Conservation (phyloP, 2,888 invertebrate species). For the Sesia bembeciformis region DNA sequence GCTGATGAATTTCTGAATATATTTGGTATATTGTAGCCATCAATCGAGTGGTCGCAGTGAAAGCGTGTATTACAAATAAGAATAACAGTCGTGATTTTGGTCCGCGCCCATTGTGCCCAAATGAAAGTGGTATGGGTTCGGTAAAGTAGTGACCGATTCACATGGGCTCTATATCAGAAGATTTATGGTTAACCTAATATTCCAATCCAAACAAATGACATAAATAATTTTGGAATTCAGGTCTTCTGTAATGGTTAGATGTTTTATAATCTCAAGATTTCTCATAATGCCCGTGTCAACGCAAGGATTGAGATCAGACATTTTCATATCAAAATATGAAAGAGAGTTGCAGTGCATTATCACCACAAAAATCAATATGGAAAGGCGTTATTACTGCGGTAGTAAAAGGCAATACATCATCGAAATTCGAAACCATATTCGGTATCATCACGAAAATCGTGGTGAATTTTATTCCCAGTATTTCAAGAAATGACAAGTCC, state of each 20-base stretch:
- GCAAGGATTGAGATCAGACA: too few relatives aligned
- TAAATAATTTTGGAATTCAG: too few relatives aligned
- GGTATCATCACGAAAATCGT: background rate
- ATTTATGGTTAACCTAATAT: too few relatives aligned
- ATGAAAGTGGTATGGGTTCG: conserved; percentile 32
- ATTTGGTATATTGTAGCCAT: conserved; percentile 22
- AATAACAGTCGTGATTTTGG: conserved; percentile 23
- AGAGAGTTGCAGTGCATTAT: conserved; percentile 2
- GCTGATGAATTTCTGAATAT: conserved; percentile 9
- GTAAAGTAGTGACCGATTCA: background rate
- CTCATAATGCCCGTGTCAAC: too few relatives aligned
- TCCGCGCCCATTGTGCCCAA: conserved; percentile 27
- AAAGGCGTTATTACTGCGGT: background rate
- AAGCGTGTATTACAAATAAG: conserved; percentile 47
- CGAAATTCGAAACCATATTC: background rate
- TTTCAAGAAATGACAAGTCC: background rate
- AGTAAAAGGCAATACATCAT: background rate
- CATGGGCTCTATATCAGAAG: conserved; percentile 7
- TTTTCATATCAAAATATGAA: too few relatives aligned
- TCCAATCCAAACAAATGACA: too few relatives aligned
- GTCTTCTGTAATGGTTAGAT: too few relatives aligned
- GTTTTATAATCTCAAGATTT: too few relatives aligned
- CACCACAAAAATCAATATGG: conserved; percentile 2
- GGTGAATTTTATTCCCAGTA: background rate
- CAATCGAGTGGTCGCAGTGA: conserved; percentile 43